phyloP scores from a whole-genome alignment of 2,888 invertebrate species.

The Nymphalis urticae region DNA sequence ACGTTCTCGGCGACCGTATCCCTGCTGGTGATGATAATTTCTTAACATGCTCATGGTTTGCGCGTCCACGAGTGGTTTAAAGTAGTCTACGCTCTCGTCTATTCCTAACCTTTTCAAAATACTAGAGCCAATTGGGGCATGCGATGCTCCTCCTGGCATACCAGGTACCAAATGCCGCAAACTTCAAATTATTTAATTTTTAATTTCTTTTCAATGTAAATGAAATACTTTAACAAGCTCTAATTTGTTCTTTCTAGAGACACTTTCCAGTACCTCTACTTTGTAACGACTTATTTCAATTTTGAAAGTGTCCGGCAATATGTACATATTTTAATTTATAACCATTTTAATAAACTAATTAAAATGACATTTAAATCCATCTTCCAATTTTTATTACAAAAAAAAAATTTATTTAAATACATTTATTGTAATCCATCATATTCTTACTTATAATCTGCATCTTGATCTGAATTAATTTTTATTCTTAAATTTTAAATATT shows the following conservation, averaged over 20 bases:
- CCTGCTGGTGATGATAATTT: conserved; percentile 87
- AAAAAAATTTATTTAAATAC: conserved; percentile 72
- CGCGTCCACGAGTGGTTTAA: conserved; percentile 93
- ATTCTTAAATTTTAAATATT: conserved; percentile 65
- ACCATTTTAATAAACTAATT: conserved; percentile 71
- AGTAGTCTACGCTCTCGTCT: conserved; percentile 96
- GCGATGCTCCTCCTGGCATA: conserved; percentile 82
- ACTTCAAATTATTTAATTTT: conserved; percentile 70
- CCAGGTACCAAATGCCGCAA: conserved; percentile 85
- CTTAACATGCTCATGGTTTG: conserved; percentile 92
- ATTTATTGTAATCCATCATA: conserved; percentile 85
- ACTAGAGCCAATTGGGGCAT: conserved; percentile 93
- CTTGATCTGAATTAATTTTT: conserved; percentile 85
- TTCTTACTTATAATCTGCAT: conserved; percentile 84
- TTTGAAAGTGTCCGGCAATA: conserved; percentile 90
- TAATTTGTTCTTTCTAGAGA: conserved; percentile 84
- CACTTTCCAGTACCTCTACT: conserved; percentile 84
- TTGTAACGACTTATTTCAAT: conserved; percentile 90
- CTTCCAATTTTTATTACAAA: conserved; percentile 68
- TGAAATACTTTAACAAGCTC: conserved; percentile 84
- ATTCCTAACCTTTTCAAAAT: conserved; percentile 95
- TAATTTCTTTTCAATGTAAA: conserved; percentile 77
- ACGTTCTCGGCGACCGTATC: conserved; percentile 86
- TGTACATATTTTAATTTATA: conserved; percentile 86
- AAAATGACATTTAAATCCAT: conserved; percentile 82